Base-by-base conservation (phyloP, 2,888 invertebrate genomes). In the Nematopogon swammerdamellus region DNA sequence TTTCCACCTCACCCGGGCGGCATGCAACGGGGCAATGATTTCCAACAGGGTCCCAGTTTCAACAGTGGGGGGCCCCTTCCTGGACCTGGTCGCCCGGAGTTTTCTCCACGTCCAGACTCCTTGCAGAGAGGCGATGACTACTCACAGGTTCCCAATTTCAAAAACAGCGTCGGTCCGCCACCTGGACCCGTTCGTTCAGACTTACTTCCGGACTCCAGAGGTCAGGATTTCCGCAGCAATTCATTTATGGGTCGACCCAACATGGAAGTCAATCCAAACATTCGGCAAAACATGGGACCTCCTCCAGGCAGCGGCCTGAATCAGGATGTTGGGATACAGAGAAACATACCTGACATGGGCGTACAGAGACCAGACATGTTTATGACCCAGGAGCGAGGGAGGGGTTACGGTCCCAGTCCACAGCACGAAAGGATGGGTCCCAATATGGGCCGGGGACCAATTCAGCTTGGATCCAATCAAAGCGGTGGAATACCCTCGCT, bases 1-100 rank as follows among this genome's bases (percentile, higher is more conserved):
- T 25, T 25, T 25, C 25, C 5, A 25, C 25, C 25, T 6, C 25
- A 25, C 25, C 5, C 5, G 25, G 25, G 8, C 25, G 25, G 25
- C 8, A 25, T 6, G 4, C 4, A 8, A 25, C 25, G 45, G 42
- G 45, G 44, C 25, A 51, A 48, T 48, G 53, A 49, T 45, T 48
- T n/a, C 19, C 44, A 51, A 18, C 49, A 45, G 1, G 46, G 36
- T 45, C 44, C 1, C 18, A 48, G n/a, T 29, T 49, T 19, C 19
- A 45, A 18, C 25, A 18, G 14, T 16, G 4, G 30, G 19, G 44
- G 29, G 18, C 3, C 19, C 11, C 16, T 17, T 18, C 46, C 16
- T 47, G 49, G 14, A 47, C n/a, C 36, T 8, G 36, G 36, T 14
- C 36, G 36, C 11, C 11, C 11, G 25, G 25, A 25, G 5, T 6